phyloP scores from a whole-genome alignment of 2,113 vertebrate genomes.

The Calyptomena viridis region DNA sequence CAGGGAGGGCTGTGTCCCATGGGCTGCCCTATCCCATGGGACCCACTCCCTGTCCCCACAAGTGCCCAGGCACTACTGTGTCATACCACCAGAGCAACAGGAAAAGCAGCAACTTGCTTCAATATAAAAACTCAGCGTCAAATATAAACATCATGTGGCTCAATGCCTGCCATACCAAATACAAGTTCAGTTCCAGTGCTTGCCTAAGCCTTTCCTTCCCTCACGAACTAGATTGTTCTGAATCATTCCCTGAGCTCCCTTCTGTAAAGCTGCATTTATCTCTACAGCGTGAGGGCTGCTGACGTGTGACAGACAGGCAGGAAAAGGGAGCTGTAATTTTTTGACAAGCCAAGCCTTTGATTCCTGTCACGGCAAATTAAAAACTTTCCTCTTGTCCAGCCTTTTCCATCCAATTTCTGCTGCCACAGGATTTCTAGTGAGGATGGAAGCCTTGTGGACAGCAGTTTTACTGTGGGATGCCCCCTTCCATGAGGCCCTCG shows the following conservation, averaged over 20 bases:
- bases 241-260: background rate
- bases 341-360: background rate
- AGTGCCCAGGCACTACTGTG: background rate
- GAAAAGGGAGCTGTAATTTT: background rate
- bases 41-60: rapidly evolving
- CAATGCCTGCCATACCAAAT: background rate
- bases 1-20: background rate
- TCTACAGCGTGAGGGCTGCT: background rate
- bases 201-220: background rate
- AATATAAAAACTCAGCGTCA: background rate
- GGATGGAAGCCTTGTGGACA: rapidly evolving
- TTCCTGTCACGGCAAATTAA: background rate
- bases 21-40: rapidly evolving
- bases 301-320: background rate
- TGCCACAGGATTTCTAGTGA: background rate
- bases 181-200: background rate
- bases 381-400: background rate
- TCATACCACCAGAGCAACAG: background rate
- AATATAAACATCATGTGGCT: background rate
- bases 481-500: rapidly evolving
- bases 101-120: background rate
- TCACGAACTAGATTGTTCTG: background rate
- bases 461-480: background rate
- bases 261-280: background rate
- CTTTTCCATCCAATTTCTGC: background rate